Base-by-base conservation (phyloP, 2,797 vertebrate genomes). In the Eidolon dupreanum region DNA sequence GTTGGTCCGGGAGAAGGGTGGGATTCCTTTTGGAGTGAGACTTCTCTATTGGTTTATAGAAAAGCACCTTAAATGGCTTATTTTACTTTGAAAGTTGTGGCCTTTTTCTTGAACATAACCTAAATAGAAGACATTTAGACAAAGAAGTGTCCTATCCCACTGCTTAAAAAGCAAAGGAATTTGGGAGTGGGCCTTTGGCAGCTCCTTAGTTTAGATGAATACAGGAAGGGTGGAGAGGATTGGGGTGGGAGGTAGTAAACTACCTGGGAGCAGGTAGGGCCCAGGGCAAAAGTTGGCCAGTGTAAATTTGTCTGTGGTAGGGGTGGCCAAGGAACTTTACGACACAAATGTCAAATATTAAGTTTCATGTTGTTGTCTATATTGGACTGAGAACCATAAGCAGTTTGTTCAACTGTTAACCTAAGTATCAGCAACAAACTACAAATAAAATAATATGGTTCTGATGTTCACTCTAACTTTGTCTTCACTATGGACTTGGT, bases 131-230 rank as follows among this genome's bases (percentile, higher is more conserved):
- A 51, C 41, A 12, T 28, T 36, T 70, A 71, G 15, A 82, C 38
- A 59, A 88, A 75, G 22, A 71, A 31, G 36, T 49, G 38, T 31
- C 66, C 77, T 74, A 43, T 66, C 31, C 20, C 43, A 81, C 8
- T 2, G 38, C 94, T 96, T 74, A 89, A 82, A 91, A 73, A 77
- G 87, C 92, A 70, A 43, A 81, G 51, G 70, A 53, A 78, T 74
- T 81, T 87, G 36, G 91, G 59, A 63, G 59, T 63, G 84, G 55
- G 59, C 26, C 51, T 87, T 43, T 31, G 11, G 51, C 38, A 90
- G 78, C 28, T 68, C 73, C n/a, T 19, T 20, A 2, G 17, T 5
- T 85, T 77, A 17, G n/a, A 36, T 33, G 51, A 94, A n/a, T 17
- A 38, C 1, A 61, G 43, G 59, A 38, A 26, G 33, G 73, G n/a